Conservation (phyloP, 2,888 invertebrate species). For the Tachina grossa region DNA sequence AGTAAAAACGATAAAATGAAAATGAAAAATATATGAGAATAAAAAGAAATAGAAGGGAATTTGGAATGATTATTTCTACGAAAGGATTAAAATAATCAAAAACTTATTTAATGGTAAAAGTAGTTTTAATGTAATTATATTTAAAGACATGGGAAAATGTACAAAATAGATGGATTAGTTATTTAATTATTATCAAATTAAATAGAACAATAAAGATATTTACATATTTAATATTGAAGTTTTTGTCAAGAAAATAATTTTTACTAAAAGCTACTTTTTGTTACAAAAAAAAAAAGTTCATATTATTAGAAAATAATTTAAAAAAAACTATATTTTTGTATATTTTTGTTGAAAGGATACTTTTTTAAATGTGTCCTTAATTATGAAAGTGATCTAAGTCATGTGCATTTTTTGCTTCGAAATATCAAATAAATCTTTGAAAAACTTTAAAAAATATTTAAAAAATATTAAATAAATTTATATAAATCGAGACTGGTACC, state of each 20-base stretch:
- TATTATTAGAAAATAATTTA: not conserved
- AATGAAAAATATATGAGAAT: slow-evolving; percentile 12
- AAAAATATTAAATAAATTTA: too few relatives aligned
- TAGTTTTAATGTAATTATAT: slow-evolving; percentile 7
- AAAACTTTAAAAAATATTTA: too few relatives aligned
- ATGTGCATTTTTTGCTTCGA: too few relatives aligned
- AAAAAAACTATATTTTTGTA: too few relatives aligned
- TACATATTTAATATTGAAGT: not conserved
- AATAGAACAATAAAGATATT: not conserved
- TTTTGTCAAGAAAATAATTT: not conserved
- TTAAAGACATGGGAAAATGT: not conserved
- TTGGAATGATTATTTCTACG: not conserved
- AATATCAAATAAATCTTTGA: too few relatives aligned
- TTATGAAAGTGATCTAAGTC: too few relatives aligned
- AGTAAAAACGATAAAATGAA: slow-evolving; percentile 19
- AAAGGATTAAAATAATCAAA: slow-evolving; percentile 24
- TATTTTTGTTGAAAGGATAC: not conserved
- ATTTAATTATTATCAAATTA: not conserved
- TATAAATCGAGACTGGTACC: too few relatives aligned
- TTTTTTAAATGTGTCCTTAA: too few relatives aligned
- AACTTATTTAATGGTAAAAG: slow-evolving; percentile 3
- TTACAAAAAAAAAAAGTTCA: not conserved
- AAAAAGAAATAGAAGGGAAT: not conserved
- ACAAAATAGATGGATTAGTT: not conserved
- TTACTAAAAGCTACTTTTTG: not conserved